Conservation (phyloP, 2,797 vertebrate genomes). For the Microcaecilia unicolor region DNA sequence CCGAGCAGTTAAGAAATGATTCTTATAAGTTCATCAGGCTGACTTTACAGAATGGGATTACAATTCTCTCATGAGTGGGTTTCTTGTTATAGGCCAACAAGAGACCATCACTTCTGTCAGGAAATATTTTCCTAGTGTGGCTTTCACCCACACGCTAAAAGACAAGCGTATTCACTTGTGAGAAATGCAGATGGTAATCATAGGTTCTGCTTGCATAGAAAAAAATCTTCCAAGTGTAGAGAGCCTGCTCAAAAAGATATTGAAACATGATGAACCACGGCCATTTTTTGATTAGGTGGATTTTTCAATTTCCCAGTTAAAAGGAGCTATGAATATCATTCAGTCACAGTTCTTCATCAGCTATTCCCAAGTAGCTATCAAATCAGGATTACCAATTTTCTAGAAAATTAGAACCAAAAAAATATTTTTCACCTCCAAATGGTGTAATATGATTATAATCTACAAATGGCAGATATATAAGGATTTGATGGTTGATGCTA, state of each 20-base stretch:
- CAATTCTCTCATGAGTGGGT: slow-evolving; percentile 18
- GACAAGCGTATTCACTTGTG: slow-evolving; percentile 28
- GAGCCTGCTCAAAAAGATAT: slow-evolving; percentile 45
- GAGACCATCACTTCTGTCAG: slow-evolving; percentile 8
- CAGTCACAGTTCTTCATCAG: slow-evolving; percentile 40
- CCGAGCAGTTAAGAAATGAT: neutral
- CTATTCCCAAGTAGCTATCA: slow-evolving; percentile 33
- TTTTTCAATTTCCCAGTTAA: slow-evolving; percentile 58
- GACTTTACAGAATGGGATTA: slow-evolving; percentile 12
- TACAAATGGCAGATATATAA: slow-evolving; percentile 18
- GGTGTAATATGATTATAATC: slow-evolving; percentile 34
- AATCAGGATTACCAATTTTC: slow-evolving; percentile 36
- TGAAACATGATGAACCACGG: slow-evolving; percentile 54
- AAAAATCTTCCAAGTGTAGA: slow-evolving; percentile 28
- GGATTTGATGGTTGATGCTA: too few relatives aligned
- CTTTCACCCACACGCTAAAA: slow-evolving; percentile 10
- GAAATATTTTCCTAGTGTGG: slow-evolving; percentile 19
- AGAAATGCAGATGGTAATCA: slow-evolving; percentile 40
- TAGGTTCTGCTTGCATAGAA: slow-evolving; percentile 36
- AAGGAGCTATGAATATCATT: slow-evolving; percentile 55
- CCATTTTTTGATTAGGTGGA: slow-evolving; percentile 48
- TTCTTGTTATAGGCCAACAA: slow-evolving; percentile 2
- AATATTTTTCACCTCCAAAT: slow-evolving; percentile 9
- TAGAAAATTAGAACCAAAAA: slow-evolving; percentile 30
- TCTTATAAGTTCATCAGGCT: neutral